Conservation (phyloP, 2,888 invertebrate genomes). For the Lamellibrachia columna region DNA sequence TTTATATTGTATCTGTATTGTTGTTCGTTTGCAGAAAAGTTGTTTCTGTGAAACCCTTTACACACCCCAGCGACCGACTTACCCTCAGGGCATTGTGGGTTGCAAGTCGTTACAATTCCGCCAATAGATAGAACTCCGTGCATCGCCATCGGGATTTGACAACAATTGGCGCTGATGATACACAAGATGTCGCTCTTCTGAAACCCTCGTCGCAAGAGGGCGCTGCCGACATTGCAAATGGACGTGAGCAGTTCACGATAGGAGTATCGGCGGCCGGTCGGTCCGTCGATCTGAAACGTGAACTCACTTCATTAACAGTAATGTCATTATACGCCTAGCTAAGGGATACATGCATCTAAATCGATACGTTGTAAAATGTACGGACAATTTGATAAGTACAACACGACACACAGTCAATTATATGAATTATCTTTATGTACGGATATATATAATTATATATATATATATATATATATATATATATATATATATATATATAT, state of each 20-base stretch:
- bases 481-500: no score
- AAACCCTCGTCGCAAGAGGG: constrained; percentile 53
- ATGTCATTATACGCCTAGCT: no score
- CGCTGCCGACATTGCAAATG: constrained; percentile 52
- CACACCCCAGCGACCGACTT: background rate
- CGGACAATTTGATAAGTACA: no score
- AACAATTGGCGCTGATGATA: constrained; percentile 54
- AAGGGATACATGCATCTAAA: no score
- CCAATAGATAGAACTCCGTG: background rate
- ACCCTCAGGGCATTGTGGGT: background rate
- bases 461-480: no score
- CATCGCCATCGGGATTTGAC: background rate
- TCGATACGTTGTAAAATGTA: no score
- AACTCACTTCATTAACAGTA: background rate
- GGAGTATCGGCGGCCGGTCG: constrained; percentile 52
- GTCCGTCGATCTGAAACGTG: constrained; percentile 51
- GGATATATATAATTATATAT: no score
- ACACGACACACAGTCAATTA: no score
- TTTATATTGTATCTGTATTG: no score
- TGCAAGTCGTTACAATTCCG: background rate
- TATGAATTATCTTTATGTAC: no score
- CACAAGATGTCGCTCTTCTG: constrained; percentile 59
- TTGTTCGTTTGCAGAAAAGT: no score
- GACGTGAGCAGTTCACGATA: constrained; percentile 50
- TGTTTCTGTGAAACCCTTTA: no score